These are phyloP conservation scores for Ostrea denselamellosa DNA, from an alignment of 1,140 invertebrate species.

Conservation along the genomic window DNA sequence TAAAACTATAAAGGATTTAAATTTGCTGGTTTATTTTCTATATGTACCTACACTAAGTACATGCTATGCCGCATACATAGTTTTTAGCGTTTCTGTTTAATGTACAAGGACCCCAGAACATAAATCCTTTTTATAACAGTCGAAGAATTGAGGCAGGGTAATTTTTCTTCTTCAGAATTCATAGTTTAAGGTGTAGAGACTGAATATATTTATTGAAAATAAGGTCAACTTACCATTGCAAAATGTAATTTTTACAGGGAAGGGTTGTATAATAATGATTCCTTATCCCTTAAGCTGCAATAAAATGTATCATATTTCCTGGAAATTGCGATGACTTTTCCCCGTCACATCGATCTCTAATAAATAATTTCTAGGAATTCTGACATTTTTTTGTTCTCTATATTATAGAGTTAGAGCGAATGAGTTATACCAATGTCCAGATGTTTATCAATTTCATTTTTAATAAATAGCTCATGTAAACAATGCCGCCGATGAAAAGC, in stretches of 20 bases:
- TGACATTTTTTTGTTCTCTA: neutral
- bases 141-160: neutral
- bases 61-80: no score
- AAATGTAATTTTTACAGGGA: neutral
- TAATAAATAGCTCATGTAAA: no score
- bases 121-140: neutral
- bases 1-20: no score
- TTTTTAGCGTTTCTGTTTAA: no score
- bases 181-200: neutral
- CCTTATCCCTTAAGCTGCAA: neutral
- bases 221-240: neutral
- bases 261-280: neutral
- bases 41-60: no score
- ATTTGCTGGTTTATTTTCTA: no score
- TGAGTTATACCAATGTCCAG: no score
- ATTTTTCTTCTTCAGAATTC: neutral
- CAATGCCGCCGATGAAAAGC: no score
- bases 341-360: neutral
- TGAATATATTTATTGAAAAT: neutral
- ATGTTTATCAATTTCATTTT: no score
- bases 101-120: no score
- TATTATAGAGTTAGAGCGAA: no score
- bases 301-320: neutral
- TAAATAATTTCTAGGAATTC: neutral
- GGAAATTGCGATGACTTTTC: neutral